These are phyloP conservation scores for Ursus arctos DNA, from an alignment of 2,113 vertebrate species.

Conservation along the genomic window DNA sequence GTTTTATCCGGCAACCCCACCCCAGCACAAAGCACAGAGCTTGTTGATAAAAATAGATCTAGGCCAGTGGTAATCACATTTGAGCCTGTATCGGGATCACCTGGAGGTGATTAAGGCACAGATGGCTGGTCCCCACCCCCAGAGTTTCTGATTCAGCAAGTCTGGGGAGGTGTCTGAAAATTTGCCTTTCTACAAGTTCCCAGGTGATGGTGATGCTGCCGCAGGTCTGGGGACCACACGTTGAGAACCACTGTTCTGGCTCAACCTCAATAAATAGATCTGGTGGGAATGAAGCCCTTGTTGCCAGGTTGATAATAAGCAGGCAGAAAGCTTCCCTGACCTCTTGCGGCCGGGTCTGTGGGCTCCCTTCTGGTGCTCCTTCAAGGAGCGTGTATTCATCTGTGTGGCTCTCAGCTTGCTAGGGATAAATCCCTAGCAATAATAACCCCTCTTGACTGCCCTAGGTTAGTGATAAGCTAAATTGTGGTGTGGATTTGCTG, in stretches of 20 bases:
- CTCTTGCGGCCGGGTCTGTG: not conserved
- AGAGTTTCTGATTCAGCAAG: constrained; percentile 57
- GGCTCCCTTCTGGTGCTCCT: not conserved
- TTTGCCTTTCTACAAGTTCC: constrained; percentile 50
- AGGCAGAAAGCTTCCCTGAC: not conserved
- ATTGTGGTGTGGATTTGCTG: not conserved
- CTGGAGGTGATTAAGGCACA: constrained; percentile 44
- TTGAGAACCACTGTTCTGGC: not conserved
- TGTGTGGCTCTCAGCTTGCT: not conserved
- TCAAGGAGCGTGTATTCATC: not conserved
- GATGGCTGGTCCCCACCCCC: not conserved
- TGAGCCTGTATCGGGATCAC: constrained; percentile 32
- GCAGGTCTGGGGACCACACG: not conserved
- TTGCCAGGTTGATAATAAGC: not conserved
- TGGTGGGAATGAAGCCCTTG: not conserved
- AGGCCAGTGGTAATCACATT: not conserved
- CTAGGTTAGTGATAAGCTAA: not conserved
- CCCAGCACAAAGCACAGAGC: not conserved
- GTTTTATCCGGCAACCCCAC: constrained; percentile 21
- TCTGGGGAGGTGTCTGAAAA: not conserved
- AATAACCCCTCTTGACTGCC: not conserved
- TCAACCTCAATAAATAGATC: not conserved
- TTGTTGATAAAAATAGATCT: constrained; percentile 53
- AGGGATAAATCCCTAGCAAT: not conserved
- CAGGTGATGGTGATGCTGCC: not conserved